phyloP scores from a whole-genome alignment of 1,140 invertebrate species.

The Musca vetustissima region DNA sequence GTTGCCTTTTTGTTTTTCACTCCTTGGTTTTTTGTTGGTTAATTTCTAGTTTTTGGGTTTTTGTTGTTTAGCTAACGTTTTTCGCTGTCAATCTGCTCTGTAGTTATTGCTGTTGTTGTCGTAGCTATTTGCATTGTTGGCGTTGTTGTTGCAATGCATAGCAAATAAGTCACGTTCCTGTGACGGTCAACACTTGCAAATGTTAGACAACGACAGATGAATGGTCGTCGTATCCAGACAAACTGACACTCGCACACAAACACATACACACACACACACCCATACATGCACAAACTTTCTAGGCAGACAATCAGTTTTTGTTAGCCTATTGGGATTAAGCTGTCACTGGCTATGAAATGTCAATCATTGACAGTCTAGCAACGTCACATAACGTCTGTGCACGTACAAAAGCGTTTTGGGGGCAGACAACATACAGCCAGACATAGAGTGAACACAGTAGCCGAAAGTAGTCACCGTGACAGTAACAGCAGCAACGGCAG shows the following conservation, averaged over 20 bases:
- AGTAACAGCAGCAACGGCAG: too few relatives aligned
- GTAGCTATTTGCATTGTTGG: neutral
- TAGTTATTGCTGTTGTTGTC: neutral
- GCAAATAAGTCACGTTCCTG: constrained; percentile 13
- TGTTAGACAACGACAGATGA: constrained; percentile 15
- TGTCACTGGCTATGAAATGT: constrained; percentile 26
- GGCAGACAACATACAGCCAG: neutral
- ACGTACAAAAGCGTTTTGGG: constrained; percentile 8
- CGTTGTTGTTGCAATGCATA: constrained; percentile 6
- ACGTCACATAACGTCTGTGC: constrained; percentile 18
- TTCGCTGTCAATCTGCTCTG: neutral
- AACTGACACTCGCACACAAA: neutral
- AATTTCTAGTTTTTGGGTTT: neutral
- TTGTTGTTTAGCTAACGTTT: neutral
- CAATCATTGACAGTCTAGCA: constrained; percentile 23
- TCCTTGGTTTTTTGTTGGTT: constrained; percentile 9
- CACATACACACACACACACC: neutral
- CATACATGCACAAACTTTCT: neutral
- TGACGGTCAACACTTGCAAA: constrained; percentile 25
- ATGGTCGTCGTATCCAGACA: neutral
- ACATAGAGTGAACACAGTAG: neutral
- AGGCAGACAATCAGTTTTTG: constrained; percentile 17
- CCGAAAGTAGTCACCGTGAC: too few relatives aligned
- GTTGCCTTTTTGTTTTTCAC: neutral
- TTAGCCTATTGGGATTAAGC: constrained; percentile 21